Percentiles rank a stretch among this genome's conserved stretches.
Conservation (phyloP, 2,888 invertebrate genomes). For the Colostygia pectinataria region DNA sequence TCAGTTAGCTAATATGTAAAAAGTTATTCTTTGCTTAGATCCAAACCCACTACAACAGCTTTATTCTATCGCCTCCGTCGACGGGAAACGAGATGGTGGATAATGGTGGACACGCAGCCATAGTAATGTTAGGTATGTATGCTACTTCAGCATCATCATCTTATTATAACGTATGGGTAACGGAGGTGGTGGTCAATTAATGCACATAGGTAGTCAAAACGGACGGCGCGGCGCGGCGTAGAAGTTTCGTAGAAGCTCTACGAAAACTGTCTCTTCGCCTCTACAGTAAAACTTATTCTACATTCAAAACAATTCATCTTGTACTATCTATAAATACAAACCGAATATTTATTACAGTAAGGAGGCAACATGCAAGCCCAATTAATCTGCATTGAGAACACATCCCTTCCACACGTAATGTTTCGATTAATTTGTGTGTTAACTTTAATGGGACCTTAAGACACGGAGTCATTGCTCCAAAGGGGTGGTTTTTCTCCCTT, state of each 20-base stretch:
- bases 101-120: too few relatives aligned
- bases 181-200: too few relatives aligned
- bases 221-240: not conserved
- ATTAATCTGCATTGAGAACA: slow-evolving; percentile 10
- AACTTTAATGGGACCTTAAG: slow-evolving; percentile 67
- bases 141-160: too few relatives aligned
- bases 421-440: slow-evolving; percentile 64
- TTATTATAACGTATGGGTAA: too few relatives aligned
- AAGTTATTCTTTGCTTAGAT: too few relatives aligned
- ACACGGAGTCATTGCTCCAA: slow-evolving; percentile 46
- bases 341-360: too few relatives aligned
- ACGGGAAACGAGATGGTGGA: too few relatives aligned
- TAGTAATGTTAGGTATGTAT: too few relatives aligned
- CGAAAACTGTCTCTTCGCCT: not conserved
- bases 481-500: slow-evolving; percentile 66
- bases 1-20: too few relatives aligned
- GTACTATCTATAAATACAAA: not conserved
- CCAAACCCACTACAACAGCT: too few relatives aligned
- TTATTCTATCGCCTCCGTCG: too few relatives aligned
- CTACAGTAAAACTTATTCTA: not conserved
- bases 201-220: not conserved
- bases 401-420: slow-evolving; percentile 35
- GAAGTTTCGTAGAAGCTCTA: not conserved
- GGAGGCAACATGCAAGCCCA: not conserved
- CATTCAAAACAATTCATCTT: not conserved